Conservation (phyloP, 2,888 invertebrate genomes). For the Gonocerus acuteangulatus region DNA sequence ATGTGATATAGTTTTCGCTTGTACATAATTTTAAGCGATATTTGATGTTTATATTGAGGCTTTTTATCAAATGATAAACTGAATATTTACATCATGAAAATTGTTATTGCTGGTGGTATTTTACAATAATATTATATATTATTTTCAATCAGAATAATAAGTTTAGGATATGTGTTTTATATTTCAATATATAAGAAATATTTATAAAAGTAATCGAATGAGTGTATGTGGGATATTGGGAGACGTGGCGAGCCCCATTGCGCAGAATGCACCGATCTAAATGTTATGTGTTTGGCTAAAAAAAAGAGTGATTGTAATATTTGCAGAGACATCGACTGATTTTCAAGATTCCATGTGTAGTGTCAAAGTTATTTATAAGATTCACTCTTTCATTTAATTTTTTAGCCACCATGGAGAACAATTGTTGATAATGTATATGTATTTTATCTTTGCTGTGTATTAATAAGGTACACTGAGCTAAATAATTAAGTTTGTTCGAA, state of each 20-base stretch:
- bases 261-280: conserved; percentile 8
- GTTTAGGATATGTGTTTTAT: conserved; percentile 34
- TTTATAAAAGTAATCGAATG: conserved; percentile 15
- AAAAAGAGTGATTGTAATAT: conserved; percentile 15
- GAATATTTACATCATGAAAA: conserved; percentile 22
- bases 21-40: conserved; percentile 34
- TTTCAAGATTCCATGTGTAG: conserved; percentile 35
- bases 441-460: conserved; percentile 32
- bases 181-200: conserved; percentile 28
- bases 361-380: conserved; percentile 31
- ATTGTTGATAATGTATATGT: conserved; percentile 28
- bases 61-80: conserved; percentile 24
- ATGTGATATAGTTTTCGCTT: conserved; percentile 34
- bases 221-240: conserved; percentile 11
- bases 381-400: conserved; percentile 22
- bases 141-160: conserved; percentile 33
- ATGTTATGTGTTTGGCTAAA: conserved; percentile 11
- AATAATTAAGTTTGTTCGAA: conserved; percentile 26
- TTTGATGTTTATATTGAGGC: conserved; percentile 31
- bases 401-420: conserved; percentile 28
- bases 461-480: conserved; percentile 25
- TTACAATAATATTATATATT: conserved; percentile 31
- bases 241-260: conserved; percentile 15
- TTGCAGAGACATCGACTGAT: conserved; percentile 34
- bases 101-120: conserved; percentile 29